Evolutionary conservation across 2,888 invertebrate genomes (phyloP).

Genomic region (Embidobia sp.): DNA sequence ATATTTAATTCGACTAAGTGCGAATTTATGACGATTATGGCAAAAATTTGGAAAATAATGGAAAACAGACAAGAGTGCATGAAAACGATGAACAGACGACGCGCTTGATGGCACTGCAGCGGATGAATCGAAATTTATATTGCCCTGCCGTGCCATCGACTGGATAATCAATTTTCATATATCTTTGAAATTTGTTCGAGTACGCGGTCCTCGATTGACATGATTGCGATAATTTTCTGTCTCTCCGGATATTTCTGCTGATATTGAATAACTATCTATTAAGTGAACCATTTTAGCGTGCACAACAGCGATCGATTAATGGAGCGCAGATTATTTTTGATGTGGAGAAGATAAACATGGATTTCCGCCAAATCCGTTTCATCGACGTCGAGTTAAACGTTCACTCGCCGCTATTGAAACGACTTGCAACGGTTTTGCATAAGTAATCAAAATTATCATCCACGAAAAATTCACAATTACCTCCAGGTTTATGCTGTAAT

Average conservation of each 20-base stretch:
- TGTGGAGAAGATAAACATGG: conserved; percentile 48
- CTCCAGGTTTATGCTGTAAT: no score
- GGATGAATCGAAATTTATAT: conserved; percentile 63
- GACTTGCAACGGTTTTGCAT: conserved; percentile 1
- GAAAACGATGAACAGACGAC: conserved; percentile 55
- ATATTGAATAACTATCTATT: conserved; percentile 61
- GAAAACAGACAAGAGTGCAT: conserved; percentile 49
- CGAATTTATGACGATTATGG: conserved; percentile 49
- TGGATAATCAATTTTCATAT: conserved; percentile 65
- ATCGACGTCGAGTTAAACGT: conserved; percentile 15
- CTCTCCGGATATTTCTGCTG: conserved; percentile 54
- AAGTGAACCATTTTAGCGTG: conserved; percentile 49
- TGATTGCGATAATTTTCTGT: conserved; percentile 64
- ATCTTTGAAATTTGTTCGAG: conserved; percentile 65
- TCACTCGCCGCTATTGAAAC: conserved; percentile 11
- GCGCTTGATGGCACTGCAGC: conserved; percentile 56
- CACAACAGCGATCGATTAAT: conserved; percentile 46
- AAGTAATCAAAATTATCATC: not conserved
- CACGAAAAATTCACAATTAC: no score
- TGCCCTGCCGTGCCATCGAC: conserved; percentile 48
- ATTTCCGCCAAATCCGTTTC: conserved; percentile 39
- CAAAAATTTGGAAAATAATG: conserved; percentile 61
- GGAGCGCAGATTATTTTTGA: conserved; percentile 56
- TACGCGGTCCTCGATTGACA: conserved; percentile 59
- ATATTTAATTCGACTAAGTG: conserved; percentile 37